These are phyloP conservation scores for Cyanistes caeruleus DNA, from an alignment of 2,113 vertebrate species.

Conservation along the genomic window DNA sequence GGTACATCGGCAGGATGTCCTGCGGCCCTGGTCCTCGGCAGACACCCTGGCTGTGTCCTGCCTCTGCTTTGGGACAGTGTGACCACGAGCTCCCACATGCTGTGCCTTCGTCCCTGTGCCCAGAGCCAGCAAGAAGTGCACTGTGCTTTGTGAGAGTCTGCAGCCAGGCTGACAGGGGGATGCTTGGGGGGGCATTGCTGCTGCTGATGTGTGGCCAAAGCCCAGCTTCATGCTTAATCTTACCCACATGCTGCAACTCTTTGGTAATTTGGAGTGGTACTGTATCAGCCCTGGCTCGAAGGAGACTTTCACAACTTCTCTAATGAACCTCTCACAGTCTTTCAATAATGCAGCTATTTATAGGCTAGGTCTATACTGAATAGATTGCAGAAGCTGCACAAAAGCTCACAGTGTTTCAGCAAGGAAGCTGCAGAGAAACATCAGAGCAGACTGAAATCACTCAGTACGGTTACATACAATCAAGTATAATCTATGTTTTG, in stretches of 20 bases:
- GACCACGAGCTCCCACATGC: background rate
- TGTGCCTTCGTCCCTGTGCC: background rate
- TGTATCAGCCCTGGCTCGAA: background rate
- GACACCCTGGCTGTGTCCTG: background rate
- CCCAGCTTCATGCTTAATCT: background rate
- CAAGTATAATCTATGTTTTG: background rate
- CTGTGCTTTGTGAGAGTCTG: background rate
- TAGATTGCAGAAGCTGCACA: slow-evolving; percentile 20
- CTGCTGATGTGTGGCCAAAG: background rate
- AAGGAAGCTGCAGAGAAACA: background rate
- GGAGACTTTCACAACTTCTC: background rate
- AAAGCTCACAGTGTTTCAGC: slow-evolving; percentile 19
- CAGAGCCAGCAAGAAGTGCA: background rate
- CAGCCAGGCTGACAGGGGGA: accelerated
- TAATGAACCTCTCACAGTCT: slow-evolving; percentile 25
- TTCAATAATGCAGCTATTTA: slow-evolving; percentile 33
- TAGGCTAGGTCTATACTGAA: slow-evolving; percentile 1
- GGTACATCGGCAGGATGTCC: background rate
- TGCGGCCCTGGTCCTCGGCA: background rate
- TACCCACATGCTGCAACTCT: background rate
- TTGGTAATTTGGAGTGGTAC: background rate
- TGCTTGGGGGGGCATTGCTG: background rate
- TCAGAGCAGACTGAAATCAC: background rate
- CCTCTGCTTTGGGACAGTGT: background rate
- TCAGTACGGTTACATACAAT: background rate